A percentile compares a stretch with the other conserved stretches of the same genome.
phyloP scores from a whole-genome alignment of 1,140 invertebrate genomes.

The Eurosta solidaginis region DNA sequence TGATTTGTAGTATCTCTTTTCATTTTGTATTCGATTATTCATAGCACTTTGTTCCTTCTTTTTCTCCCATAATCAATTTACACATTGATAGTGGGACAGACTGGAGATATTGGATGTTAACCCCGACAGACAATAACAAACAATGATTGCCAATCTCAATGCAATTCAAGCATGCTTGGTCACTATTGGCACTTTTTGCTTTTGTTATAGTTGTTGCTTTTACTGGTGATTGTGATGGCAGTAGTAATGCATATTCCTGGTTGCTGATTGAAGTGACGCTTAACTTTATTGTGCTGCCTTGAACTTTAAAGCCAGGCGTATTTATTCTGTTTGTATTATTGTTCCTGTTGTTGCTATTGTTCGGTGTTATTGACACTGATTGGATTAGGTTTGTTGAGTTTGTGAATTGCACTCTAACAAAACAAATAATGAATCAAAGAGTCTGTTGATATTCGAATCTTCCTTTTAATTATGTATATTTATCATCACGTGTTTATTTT shows the following conservation, averaged over 20 bases:
- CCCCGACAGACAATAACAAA: background rate
- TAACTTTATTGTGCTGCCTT: background rate
- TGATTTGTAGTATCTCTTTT: background rate
- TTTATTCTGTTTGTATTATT: background rate
- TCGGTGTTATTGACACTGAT: conserved; percentile 25
- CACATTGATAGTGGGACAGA: no score
- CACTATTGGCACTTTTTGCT: background rate
- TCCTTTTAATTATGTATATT: conserved; percentile 12
- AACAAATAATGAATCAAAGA: background rate
- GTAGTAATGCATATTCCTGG: background rate
- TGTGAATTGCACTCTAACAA: background rate
- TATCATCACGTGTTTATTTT: background rate
- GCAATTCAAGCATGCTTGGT: background rate
- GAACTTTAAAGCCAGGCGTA: background rate
- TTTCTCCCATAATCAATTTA: background rate
- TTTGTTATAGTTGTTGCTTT: background rate
- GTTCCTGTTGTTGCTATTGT: background rate
- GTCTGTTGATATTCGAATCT: background rate
- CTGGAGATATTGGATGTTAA: background rate
- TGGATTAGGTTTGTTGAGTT: conserved; percentile 26
- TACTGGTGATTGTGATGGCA: background rate
- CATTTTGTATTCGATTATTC: background rate
- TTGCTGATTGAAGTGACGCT: background rate
- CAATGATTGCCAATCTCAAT: background rate
- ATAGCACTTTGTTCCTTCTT: background rate